Evolutionary conservation across 2,888 invertebrate genomes (phyloP).

Genomic region (Drosophila antonietae): DNA sequence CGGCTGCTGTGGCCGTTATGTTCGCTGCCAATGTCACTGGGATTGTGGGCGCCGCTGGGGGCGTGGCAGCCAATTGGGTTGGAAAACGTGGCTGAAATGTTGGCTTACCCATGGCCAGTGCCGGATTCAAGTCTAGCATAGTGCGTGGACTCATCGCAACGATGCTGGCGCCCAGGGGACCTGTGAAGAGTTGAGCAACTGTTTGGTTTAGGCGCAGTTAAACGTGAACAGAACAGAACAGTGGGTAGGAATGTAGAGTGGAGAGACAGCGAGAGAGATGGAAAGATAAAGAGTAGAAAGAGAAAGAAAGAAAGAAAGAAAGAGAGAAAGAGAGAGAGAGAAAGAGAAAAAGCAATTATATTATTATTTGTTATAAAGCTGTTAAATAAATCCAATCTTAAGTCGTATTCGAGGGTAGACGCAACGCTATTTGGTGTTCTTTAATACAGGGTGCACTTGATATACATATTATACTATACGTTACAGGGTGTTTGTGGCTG

Average conservation of each 20-base stretch:
- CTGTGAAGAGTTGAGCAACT: constrained; percentile 82
- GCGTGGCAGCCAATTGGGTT: constrained; percentile 65
- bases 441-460: constrained; percentile 63
- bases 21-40: constrained; percentile 22
- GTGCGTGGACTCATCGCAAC: constrained; percentile 85
- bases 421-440: constrained; percentile 51
- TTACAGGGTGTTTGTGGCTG: constrained; percentile 34
- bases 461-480: constrained; percentile 28
- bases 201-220: constrained; percentile 58
- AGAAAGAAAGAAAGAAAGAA: constrained; percentile 23
- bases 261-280: constrained; percentile 34
- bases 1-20: constrained; percentile 42
- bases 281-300: constrained; percentile 29
- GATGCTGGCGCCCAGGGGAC: constrained; percentile 85
- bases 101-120: constrained; percentile 84
- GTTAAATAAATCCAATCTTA: constrained; percentile 31
- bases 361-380: constrained; percentile 36
- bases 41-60: constrained; percentile 24
- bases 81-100: constrained; percentile 81
- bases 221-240: constrained; percentile 30
- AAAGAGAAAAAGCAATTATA: constrained; percentile 39
- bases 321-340: constrained; percentile 21
- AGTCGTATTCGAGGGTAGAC: constrained; percentile 49
- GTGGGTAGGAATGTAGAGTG: constrained; percentile 35
- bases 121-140: constrained; percentile 84